Percentiles rank a stretch among this genome's conserved stretches.
Evolutionary conservation across 2,113 vertebrate genomes (phyloP).

Genomic region (Nannobrachium achirus): DNA sequence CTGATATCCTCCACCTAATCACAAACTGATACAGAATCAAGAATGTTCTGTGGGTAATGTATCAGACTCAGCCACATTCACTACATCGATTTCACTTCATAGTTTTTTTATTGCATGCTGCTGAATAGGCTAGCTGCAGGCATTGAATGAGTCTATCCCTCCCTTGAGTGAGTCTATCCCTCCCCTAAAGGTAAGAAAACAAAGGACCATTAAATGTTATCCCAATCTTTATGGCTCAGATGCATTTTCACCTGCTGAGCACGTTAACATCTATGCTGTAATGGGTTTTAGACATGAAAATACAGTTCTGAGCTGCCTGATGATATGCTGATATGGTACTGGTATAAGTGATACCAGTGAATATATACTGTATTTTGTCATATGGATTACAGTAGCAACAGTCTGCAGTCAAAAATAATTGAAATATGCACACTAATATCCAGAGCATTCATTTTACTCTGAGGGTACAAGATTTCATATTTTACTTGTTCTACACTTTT

Average conservation of each 20-base stretch:
- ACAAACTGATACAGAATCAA: no score
- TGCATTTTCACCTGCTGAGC: no score
- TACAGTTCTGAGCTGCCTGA: background rate
- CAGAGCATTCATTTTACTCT: background rate
- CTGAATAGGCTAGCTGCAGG: conserved; percentile 36
- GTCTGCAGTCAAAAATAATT: background rate
- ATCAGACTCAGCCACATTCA: conserved; percentile 22
- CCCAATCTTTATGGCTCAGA: no score
- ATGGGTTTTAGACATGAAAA: background rate
- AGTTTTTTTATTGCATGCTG: conserved; percentile 40
- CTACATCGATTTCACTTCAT: conserved; percentile 45
- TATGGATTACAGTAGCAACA: no score
- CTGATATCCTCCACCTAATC: no score
- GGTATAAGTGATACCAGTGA: no score
- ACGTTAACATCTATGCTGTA: background rate
- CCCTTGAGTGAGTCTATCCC: background rate
- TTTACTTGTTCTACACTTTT: no score
- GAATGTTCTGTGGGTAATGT: background rate
- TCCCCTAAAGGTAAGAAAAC: conserved; percentile 17
- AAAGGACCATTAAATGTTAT: background rate
- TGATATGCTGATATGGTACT: no score
- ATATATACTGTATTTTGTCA: no score
- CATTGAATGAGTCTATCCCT: background rate
- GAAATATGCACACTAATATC: background rate
- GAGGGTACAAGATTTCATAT: background rate